Evolutionary conservation across 2,888 invertebrate genomes (phyloP).

Genomic region (Biston stratarius): DNA sequence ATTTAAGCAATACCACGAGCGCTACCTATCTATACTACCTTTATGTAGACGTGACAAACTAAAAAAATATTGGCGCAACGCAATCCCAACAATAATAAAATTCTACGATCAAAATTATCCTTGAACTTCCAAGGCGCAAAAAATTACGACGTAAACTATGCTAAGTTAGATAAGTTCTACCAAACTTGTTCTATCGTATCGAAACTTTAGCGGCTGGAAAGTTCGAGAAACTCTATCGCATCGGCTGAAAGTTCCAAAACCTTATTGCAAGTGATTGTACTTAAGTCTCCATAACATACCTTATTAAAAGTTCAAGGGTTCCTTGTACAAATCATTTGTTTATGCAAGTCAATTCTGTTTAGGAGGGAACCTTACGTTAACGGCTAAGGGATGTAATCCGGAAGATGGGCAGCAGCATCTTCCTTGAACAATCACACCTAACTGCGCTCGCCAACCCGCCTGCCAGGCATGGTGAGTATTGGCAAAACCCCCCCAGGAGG

Average conservation of each 20-base stretch:
- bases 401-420: too few relatives aligned
- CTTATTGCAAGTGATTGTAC: constrained; percentile 2
- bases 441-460: too few relatives aligned
- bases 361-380: constrained; percentile 14
- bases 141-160: constrained; percentile 12
- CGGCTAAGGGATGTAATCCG: too few relatives aligned
- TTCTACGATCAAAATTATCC: constrained; percentile 19
- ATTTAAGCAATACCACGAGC: background rate
- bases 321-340: background rate
- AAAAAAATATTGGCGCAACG: constrained; percentile 8
- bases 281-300: background rate
- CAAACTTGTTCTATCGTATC: constrained; percentile 5
- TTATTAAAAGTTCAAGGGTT: constrained; percentile 8
- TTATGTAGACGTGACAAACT: too few relatives aligned
- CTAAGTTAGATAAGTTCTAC: background rate
- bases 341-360: constrained; percentile 1
- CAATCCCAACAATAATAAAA: constrained; percentile 19
- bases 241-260: background rate
- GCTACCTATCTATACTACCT: too few relatives aligned
- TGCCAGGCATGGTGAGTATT: too few relatives aligned
- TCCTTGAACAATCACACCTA: too few relatives aligned
- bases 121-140: constrained; percentile 19
- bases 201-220: constrained; percentile 9
- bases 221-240: constrained; percentile 1
- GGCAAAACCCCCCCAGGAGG: too few relatives aligned